phyloP scores from a whole-genome alignment of 2,797 vertebrate genomes.

The Galago senegalensis region DNA sequence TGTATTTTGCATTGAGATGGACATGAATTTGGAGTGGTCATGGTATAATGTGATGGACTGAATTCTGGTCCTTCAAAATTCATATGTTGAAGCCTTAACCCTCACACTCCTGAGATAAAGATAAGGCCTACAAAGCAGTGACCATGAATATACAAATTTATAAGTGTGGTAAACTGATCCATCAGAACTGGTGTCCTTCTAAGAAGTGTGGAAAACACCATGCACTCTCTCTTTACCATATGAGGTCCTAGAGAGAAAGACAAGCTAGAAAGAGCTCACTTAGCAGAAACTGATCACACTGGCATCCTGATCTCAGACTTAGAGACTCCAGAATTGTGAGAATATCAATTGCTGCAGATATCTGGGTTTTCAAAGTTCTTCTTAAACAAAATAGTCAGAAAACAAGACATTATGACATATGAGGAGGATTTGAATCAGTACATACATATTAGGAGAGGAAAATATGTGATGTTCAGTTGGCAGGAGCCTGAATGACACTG shows the following conservation, averaged over 20 bases:
- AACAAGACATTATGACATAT: not conserved
- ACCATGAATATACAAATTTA: not conserved
- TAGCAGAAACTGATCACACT: not conserved
- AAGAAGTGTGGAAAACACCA: not conserved
- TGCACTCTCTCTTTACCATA: no score
- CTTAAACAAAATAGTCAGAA: not conserved
- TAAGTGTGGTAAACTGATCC: not conserved
- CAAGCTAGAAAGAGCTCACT: not conserved
- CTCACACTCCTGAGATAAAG: not conserved
- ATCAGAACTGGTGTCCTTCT: not conserved
- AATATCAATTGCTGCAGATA: not conserved
- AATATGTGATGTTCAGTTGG: not conserved
- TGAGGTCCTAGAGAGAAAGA: not conserved
- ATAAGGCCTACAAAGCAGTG: not conserved
- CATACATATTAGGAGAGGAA: not conserved
- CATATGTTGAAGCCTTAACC: not conserved
- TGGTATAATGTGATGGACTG: not conserved
- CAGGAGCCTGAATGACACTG: not conserved
- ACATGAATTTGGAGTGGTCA: not conserved
- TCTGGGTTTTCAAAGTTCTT: not conserved
- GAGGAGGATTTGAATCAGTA: not conserved
- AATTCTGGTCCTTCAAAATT: not conserved
- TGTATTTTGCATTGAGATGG: not conserved
- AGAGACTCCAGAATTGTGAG: not conserved
- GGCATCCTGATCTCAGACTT: not conserved